Evolutionary conservation across 2,888 invertebrate genomes (phyloP).

Genomic region (Acanthosoma haemorrhoidale): DNA sequence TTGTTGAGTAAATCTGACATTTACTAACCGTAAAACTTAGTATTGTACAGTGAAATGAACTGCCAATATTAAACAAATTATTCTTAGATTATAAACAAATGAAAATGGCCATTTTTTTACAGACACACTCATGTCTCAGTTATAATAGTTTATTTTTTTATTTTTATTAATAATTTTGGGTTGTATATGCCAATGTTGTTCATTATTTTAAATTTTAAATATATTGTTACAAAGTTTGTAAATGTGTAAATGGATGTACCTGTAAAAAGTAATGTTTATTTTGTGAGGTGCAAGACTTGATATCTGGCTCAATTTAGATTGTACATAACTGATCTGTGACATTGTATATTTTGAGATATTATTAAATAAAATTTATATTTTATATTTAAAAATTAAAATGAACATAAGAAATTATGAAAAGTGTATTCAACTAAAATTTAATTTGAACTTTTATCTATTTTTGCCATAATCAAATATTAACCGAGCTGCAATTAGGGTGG

Average conservation of each 20-base stretch:
- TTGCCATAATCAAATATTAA: too few species aligned
- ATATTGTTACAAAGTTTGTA: not conserved
- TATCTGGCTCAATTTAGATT: conserved; percentile 13
- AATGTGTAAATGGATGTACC: conserved; percentile 21
- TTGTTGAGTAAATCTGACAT: not conserved
- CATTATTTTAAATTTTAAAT: conserved; percentile 1
- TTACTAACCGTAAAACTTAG: not conserved
- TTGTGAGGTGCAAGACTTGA: conserved; percentile 22
- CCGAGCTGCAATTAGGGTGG: too few species aligned
- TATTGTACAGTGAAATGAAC: not conserved
- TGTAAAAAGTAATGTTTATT: conserved; percentile 6
- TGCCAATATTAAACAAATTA: not conserved
- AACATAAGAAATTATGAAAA: not conserved
- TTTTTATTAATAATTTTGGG: not conserved
- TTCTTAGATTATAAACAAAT: not conserved
- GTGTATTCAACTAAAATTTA: not conserved
- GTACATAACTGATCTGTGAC: conserved; percentile 23
- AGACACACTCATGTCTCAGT: not conserved
- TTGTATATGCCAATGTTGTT: conserved; percentile 4
- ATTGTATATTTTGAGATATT: conserved; percentile 28
- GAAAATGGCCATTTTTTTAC: not conserved
- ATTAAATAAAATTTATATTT: conserved; percentile 12
- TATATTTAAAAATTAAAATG: conserved; percentile 13
- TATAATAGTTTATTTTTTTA: not conserved
- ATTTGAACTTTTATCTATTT: not conserved